Conservation (phyloP, 2,113 vertebrate genomes). For the Toxotes chatareus region DNA sequence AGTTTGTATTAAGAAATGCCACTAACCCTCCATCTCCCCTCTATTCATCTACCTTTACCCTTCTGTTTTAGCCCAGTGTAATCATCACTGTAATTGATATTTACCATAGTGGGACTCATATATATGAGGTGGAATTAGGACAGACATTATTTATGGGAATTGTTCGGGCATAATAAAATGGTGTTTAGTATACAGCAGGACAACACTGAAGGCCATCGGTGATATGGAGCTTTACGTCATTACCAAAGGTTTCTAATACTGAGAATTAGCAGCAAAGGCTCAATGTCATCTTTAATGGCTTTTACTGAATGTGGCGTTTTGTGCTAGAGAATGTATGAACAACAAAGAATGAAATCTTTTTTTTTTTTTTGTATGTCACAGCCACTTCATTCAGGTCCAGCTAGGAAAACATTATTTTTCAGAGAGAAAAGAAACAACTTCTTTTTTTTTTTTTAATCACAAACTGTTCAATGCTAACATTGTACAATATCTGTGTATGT, state of each 20-base stretch:
- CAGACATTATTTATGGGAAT: constrained; percentile 6
- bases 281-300: neutral
- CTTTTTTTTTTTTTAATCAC: too few relatives aligned
- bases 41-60: constrained; percentile 57
- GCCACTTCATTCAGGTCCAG: neutral
- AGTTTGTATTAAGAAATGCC: constrained; percentile 50
- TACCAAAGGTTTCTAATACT: neutral
- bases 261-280: neutral
- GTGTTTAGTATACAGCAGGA: neutral
- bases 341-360: neutral
- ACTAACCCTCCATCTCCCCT: constrained; percentile 25
- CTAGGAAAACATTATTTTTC: neutral
- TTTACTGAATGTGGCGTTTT: neutral
- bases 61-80: constrained; percentile 54
- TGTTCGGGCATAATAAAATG: neutral
- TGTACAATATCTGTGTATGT: neutral
- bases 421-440: neutral
- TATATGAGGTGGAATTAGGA: constrained; percentile 26
- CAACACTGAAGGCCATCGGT: neutral
- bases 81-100: constrained; percentile 70
- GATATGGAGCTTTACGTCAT: neutral
- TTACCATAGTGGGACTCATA: constrained; percentile 46
- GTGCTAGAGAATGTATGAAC: neutral
- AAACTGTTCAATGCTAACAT: neutral
- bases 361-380: neutral